Evolutionary conservation across 1,140 invertebrate species (phyloP), one percentile per base, ranked within the genome.

Genomic region (Drosophila fuyamai): DNA sequence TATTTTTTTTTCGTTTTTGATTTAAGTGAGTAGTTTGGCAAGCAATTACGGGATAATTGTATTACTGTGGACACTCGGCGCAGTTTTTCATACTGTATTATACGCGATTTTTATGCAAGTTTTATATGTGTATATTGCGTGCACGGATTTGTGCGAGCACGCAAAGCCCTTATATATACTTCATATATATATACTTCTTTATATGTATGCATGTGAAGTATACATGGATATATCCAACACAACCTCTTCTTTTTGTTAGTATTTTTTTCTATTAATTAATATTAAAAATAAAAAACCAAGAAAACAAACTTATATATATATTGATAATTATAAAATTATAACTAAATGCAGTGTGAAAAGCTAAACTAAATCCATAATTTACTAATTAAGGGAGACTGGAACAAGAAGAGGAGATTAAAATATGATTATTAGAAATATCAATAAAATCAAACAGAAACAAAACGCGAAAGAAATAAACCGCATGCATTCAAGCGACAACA

Each of bases 161-260:
- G 38, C n/a, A 35, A n/a, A 44, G 40, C 23, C 27, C 14, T 14
- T 43, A 46, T 55, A 43, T 46, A 68, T 41, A 47, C 23, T 48
- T 54, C 59, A 59, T 58, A 66, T 27, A 47, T 23, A 44, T 38
- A 60, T 47, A 62, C 18, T 51, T 23, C 38, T 29, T 35, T 46
- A 38, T 51, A 18, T 29, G 48, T 38, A 54, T 43, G 16, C 5
- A 43, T 57, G 63, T 65, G 61, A 50, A 35, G 47, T 67, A 50
- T 61, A 41, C 47, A 32, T 35, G 44, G 51, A 77, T 74, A 63
- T 90, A 85, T 78, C 74, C 78, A 71, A 79, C 56, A 67, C 62
- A 77, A 88, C 83, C 83, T 86, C 76, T 83, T 79, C 82, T 85
- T 82, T 86, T 88, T 88, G 83, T 86, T 86, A 86, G 83, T 73